These are phyloP conservation scores for Thunnus maccoyii DNA, from an alignment of 2,113 vertebrate genomes.

Conservation along the genomic window DNA sequence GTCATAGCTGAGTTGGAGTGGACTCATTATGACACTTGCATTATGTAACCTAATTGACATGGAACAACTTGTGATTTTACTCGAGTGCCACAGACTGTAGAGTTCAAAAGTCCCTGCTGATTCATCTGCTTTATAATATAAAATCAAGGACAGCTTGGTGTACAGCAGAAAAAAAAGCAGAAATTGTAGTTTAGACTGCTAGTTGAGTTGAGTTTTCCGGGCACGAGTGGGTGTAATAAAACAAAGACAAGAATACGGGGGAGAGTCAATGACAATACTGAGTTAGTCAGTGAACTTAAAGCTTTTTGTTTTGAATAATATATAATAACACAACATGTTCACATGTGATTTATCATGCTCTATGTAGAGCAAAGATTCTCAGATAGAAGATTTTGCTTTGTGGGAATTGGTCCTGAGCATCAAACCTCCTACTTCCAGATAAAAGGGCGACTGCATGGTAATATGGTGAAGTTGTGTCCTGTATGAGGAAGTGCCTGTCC, in stretches of 20 bases:
- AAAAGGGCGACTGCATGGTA: conserved; percentile 1
- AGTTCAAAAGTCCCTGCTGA: conserved; percentile 25
- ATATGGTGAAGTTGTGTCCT: conserved; percentile 2
- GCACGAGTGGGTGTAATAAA: neutral
- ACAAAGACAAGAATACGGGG: neutral
- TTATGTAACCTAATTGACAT: conserved; percentile 19
- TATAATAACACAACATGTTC: neutral
- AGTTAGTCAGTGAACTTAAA: neutral
- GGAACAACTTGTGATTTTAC: conserved; percentile 9
- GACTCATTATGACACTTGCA: neutral
- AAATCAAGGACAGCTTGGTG: neutral
- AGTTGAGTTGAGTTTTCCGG: neutral
- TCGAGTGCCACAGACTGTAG: neutral
- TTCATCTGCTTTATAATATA: conserved; percentile 11
- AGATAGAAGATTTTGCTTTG: neutral
- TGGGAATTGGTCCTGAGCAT: conserved; percentile 1
- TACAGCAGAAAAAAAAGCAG: neutral
- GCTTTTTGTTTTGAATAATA: neutral
- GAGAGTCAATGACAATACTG: neutral
- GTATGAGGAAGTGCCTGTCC: conserved; percentile 37
- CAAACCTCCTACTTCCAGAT: conserved; percentile 5
- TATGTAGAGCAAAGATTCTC: neutral
- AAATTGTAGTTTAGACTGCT: neutral
- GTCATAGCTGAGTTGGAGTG: neutral
- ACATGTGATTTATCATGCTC: conserved; percentile 10